phyloP scores from a whole-genome alignment of 1,140 invertebrate genomes.

The Diachasma alloeum region DNA sequence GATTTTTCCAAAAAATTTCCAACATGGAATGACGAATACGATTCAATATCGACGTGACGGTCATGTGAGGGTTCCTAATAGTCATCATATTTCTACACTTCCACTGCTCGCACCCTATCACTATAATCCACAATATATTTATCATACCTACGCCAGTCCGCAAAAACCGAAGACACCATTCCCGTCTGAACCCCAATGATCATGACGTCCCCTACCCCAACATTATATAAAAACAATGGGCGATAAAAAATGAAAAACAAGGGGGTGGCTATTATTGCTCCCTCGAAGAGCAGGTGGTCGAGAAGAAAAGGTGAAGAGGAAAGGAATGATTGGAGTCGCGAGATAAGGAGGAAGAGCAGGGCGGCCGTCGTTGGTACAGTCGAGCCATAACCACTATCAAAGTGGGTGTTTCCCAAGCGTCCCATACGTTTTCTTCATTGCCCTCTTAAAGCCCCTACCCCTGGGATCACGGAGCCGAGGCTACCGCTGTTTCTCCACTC shows the following conservation, averaged over 20 bases:
- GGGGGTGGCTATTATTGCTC: neutral
- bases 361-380: neutral
- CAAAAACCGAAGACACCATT: no score
- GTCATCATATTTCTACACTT: no score
- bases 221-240: neutral
- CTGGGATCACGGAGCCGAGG: constrained; percentile 1
- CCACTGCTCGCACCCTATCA: no score
- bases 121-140: no score
- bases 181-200: neutral
- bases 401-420: constrained; percentile 45
- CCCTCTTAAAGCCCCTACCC: constrained; percentile 29
- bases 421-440: constrained; percentile 44
- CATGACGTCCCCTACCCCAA: neutral
- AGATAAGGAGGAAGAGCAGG: constrained; percentile 13
- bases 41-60: no score
- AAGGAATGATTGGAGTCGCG: constrained; percentile 4
- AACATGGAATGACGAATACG: no score
- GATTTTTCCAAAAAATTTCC: no score
- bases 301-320: constrained; percentile 5
- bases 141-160: no score
- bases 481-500: neutral
- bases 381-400: constrained; percentile 46
- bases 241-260: neutral
- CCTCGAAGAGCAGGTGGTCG: constrained; percentile 1
- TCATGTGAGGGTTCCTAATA: no score